Evolutionary conservation across 2,888 invertebrate species (phyloP), one percentile per base, ranked within the genome.

Genomic region (Homarus gammarus): DNA sequence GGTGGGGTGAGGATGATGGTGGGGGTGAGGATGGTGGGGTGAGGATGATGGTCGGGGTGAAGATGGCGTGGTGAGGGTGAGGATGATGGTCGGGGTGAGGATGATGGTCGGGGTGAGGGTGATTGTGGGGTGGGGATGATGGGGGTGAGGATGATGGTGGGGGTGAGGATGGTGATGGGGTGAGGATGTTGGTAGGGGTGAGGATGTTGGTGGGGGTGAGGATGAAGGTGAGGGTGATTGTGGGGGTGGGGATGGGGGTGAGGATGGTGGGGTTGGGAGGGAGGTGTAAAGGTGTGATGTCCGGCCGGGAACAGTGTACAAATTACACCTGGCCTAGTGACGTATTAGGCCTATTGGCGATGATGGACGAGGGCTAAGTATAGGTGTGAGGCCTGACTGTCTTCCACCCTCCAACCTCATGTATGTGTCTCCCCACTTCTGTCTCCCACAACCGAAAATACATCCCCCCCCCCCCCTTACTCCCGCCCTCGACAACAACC

Each of bases 281-380:
- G n/a, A 22, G 49, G 79, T 79, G 61, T 38, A 79, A 56, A 10
- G 36, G 81, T 61, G 64, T 36, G 61, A 81, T 31, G 64, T 61
- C 56, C 5, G 15, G 36, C 38, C 38, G 64, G 31, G 51, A 40
- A 81, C 61, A 81, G 81, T 8, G 44, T 33, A 72, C 72, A 72
- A 83, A 72, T 44, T 83, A 82, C 70, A 40, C 31, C 70, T 44
- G 51, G 83, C 72, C 83, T 72, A 72, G 31, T 72, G 83, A 72
- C 44, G 44, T 31, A 27, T 49, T 83, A 83, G 83, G 83, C 83
- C 83, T 83, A 83, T 22, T 72, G 72, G 15, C 31, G 70, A 83
- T 83, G 83, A 83, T 83, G 83, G 72, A 83, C 83, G 83, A 83
- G 83, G 83, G 44, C 22, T 83, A 83, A 83, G 33, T 83, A 83